Evolutionary conservation across 2,888 invertebrate genomes (phyloP), one percentile per base, ranked within the genome.

Genomic region (Imbricaverruca yamaguchii): DNA sequence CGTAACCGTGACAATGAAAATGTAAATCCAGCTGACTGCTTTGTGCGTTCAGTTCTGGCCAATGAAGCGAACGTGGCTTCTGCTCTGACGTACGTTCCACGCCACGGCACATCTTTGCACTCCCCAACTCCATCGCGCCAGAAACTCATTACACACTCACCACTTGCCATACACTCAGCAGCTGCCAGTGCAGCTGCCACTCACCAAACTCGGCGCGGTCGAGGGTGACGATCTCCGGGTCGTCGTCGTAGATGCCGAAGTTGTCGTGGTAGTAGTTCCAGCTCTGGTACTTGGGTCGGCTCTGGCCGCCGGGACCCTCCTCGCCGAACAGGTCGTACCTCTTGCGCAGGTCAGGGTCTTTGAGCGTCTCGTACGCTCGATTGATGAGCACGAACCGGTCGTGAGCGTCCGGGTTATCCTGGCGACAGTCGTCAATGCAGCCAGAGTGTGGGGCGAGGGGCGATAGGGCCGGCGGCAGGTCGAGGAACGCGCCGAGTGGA

Each of bases 201-300:
- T 90, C 87, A 94, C 94, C 91, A 89, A 93, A 96, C 86, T 92
- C 93, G 82, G 91, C 89, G 85, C 90, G 90, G 84, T 91, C 92
- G 6, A 96, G 87, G 0, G 94, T 94, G 56, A 93, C 91, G 83
- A 96, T 93, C 87, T 92, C 91, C 53, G 91, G 91, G 88, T 95
- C 94, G 86, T 94, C 92, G 86, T 94, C 93, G 87, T 95, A 96
- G 83, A 96, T 91, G 82, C 94, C 95, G 89, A 95, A 93, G 85
- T 92, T 91, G 85, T 93, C 90, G 84, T 90, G 91, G 86, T 94
- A 95, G 87, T 92, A 95, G 83, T 91, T 90, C 90, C 94, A 93
- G 84, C 92, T 93, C 84, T 94, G 92, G 87, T 94, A 95, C 83
- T 90, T 89, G 81, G 91, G 90, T 81, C 91, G 91, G 21, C 13